A percentile compares a stretch with the other conserved stretches of the same genome.
These are phyloP conservation scores for Nettapus auritus DNA, from an alignment of 2,113 vertebrate species.

Conservation along the genomic window DNA sequence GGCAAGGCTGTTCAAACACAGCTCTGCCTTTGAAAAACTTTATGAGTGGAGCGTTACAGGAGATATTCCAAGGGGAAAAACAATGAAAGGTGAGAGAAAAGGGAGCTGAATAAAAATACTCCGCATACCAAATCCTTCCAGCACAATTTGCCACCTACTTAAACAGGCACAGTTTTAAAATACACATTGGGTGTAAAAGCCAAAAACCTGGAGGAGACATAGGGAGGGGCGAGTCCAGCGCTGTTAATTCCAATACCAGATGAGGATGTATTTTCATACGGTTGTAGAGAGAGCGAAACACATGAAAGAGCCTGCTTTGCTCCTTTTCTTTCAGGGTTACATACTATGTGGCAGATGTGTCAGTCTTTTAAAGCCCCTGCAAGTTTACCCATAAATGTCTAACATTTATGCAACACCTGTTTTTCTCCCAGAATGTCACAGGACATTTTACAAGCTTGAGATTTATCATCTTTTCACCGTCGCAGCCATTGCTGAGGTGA, in stretches of 20 bases:
- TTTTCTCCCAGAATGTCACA: constrained; percentile 63
- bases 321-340: constrained; percentile 61
- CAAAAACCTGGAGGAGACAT: constrained; percentile 42
- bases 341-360: constrained; percentile 65
- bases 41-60: constrained; percentile 66
- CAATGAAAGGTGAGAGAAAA: constrained; percentile 61
- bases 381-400: constrained; percentile 68
- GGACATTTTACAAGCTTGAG: constrained; percentile 64
- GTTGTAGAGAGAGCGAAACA: constrained; percentile 33
- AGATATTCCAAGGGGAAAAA: constrained; percentile 71
- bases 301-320: constrained; percentile 54
- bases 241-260: constrained; percentile 71
- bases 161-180: constrained; percentile 66
- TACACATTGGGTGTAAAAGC: constrained; percentile 54
- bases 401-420: constrained; percentile 72
- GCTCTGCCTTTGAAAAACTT: constrained; percentile 42
- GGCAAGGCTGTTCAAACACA: constrained; percentile 41
- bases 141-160: constrained; percentile 66
- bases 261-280: constrained; percentile 50
- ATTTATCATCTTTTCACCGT: constrained; percentile 57
- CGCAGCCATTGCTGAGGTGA: constrained; percentile 57
- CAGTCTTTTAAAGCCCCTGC: constrained; percentile 64
- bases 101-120: constrained; percentile 56
- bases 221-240: background rate
- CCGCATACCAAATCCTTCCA: constrained; percentile 51